Conservation (phyloP, 2,113 vertebrate species). For the Calidris pugnax region DNA sequence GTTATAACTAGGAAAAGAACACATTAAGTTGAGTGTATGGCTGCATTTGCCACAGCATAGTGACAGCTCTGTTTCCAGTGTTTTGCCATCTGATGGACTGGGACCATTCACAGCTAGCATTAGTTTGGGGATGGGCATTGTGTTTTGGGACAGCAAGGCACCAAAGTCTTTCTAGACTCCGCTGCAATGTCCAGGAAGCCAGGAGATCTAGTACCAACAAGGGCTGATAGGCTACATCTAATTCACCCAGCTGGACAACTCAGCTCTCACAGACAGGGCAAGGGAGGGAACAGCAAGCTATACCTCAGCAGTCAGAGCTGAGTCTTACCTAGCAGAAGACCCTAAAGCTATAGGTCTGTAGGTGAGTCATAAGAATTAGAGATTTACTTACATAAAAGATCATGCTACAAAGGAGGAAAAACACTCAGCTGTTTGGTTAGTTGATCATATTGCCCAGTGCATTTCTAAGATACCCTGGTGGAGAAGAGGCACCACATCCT, state of each 20-base stretch:
- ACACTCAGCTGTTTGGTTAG: neutral
- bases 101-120: accelerated
- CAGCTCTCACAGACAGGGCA: neutral
- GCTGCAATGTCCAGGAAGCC: neutral
- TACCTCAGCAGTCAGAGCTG: neutral
- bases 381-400: neutral
- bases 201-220: neutral
- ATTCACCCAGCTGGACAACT: neutral
- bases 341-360: neutral
- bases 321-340: neutral
- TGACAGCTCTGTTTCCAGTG: neutral
- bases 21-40: neutral
- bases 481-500: neutral
- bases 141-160: neutral
- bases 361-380: neutral
- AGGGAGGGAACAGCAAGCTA: neutral
- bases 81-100: neutral
- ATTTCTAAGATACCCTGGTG: neutral
- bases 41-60: neutral
- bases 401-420: neutral
- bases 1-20: neutral
- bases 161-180: neutral
- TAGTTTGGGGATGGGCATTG: neutral
- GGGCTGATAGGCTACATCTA: neutral
- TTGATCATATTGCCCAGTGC: neutral